Evolutionary conservation across 2,797 vertebrate genomes (phyloP), one percentile per base, ranked within the genome.

Genomic region (Gallinago nigripennis): DNA sequence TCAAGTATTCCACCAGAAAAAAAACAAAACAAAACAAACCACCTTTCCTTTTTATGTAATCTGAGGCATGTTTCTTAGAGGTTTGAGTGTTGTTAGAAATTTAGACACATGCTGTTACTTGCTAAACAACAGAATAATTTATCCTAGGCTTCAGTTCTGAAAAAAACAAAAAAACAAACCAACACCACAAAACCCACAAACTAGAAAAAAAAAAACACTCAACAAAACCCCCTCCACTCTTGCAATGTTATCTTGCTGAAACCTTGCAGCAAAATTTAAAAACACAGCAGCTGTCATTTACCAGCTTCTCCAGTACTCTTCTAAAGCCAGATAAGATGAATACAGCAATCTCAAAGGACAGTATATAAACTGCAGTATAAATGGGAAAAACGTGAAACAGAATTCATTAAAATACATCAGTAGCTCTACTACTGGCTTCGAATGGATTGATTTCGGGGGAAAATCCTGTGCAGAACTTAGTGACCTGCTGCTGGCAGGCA

Each of bases 401-500:
- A 92, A 96, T 89, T 92, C 93, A 93, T 95, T 95, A 95, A 92
- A 93, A 96, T 73, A 95, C 72, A 96, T 92, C 93, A 92, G 75
- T 72, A 84, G 81, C 86, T 95, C 92, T 82, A 86, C 93, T 84
- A 79, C 80, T 6, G 28, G 90, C 89, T 90, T 39, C 79, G 89
- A 73, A 94, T 56, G 93, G 85, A 90, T 89, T 92, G 95, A 96
- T 86, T 94, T 94, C 77, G 88, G 81, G 80, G 95, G 89, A 73
- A 97, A 96, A 96, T 94, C 96, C 93, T 77, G 79, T 53, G 79
- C 87, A 88, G 86, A 96, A 96, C 61, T 94, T 63, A 46, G 58
- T 84, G 93, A 95, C 95, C 79, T 94, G 93, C 88, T 96, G 88
- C 88, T 96, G 95, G 95, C 94, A 95, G 89, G 71, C 82, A 83